Conservation (phyloP, 1,140 invertebrate genomes). For the Mycetomoellerius zeteki region DNA sequence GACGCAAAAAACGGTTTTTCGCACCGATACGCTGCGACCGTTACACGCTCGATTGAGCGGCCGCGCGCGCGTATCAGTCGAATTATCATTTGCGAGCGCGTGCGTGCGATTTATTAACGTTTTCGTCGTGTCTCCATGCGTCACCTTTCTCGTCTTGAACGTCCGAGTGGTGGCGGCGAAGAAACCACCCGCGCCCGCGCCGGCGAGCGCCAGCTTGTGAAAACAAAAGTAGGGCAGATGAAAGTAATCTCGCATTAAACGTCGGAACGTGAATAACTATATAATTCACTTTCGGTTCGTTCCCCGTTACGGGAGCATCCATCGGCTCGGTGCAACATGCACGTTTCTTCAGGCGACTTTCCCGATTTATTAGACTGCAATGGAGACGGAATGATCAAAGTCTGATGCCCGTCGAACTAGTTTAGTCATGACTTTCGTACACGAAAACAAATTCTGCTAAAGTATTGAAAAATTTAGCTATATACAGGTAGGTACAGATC, state of each 20-base stretch:
- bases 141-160: not conserved
- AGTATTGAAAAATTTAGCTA: too few species aligned
- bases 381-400: not conserved
- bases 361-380: conserved; percentile 44
- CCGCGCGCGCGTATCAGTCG: conserved; percentile 14
- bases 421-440: not conserved
- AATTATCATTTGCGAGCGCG: conserved; percentile 11
- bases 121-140: not conserved
- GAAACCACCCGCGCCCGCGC: not conserved
- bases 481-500: too few species aligned
- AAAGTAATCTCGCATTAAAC: conserved; percentile 61
- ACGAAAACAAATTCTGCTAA: too few species aligned
- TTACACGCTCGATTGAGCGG: conserved; percentile 74
- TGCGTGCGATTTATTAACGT: conserved; percentile 12
- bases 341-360: conserved; percentile 53
- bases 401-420: not conserved
- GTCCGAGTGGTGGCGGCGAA: not conserved
- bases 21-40: conserved; percentile 70
- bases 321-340: conserved; percentile 18
- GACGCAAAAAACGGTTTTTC: conserved; percentile 78
- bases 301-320: conserved; percentile 40
- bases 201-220: conserved; percentile 21
- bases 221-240: conserved; percentile 54
- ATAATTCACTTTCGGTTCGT: conserved; percentile 60
- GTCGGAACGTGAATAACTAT: conserved; percentile 55